These are phyloP conservation scores for Pteropus rufus DNA, from an alignment of 2,797 vertebrate species.

Conservation along the genomic window DNA sequence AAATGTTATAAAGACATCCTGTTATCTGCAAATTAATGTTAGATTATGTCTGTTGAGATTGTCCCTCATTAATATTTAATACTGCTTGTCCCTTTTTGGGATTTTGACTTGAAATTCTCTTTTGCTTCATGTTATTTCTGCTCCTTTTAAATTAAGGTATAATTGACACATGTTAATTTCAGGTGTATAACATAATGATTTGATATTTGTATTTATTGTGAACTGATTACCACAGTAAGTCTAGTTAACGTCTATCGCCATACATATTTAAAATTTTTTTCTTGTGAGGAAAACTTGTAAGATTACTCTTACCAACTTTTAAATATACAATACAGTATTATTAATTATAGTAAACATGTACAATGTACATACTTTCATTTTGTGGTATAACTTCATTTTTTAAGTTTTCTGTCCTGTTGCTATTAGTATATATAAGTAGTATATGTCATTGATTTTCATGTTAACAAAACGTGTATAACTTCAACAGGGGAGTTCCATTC, in stretches of 20 bases:
- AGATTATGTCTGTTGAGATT: neutral
- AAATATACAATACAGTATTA: neutral
- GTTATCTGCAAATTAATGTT: neutral
- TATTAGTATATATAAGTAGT: neutral
- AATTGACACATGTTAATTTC: neutral
- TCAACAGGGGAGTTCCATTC: neutral
- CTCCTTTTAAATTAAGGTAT: neutral
- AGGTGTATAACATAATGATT: neutral
- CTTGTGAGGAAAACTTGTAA: neutral
- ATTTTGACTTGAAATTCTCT: slow-evolving; percentile 7
- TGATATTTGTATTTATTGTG: neutral
- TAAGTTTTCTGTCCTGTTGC: neutral
- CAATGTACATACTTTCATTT: neutral
- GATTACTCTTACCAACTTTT: neutral
- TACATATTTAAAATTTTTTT: neutral
- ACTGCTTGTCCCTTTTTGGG: neutral
- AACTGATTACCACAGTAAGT: neutral
- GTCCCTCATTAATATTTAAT: neutral
- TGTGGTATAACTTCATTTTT: neutral
- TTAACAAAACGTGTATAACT: neutral
- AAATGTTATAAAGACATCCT: neutral
- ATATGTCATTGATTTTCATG: neutral
- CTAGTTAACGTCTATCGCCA: neutral
- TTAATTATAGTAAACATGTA: neutral
- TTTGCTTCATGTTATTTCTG: neutral